A percentile compares a stretch with the other conserved stretches of the same genome.
These are phyloP conservation scores for Sipha flava DNA, from an alignment of 1,140 invertebrate species.

Conservation along the genomic window DNA sequence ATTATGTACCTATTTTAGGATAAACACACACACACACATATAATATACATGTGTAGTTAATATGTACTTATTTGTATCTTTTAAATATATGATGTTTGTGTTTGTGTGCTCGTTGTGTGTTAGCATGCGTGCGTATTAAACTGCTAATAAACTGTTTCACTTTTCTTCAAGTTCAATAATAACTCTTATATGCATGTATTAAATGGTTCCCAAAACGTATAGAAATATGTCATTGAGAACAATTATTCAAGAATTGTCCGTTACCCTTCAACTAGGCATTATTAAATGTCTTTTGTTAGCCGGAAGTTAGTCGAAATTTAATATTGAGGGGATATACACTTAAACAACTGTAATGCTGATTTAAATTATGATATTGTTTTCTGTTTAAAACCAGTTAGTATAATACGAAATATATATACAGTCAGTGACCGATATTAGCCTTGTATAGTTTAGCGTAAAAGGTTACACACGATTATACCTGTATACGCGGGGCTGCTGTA, in stretches of 20 bases:
- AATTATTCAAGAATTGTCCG: not conserved
- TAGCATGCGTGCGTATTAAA: not conserved
- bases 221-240: not conserved
- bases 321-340: not conserved
- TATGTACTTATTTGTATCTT: not conserved
- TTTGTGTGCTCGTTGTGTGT: not conserved
- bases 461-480: not conserved
- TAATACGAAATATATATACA: not conserved
- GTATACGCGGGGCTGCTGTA: not conserved
- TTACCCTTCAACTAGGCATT: not conserved
- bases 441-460: not conserved
- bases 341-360: not conserved
- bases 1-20: too few species aligned
- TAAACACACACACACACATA: too few species aligned
- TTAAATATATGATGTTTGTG: not conserved
- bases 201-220: not conserved
- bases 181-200: not conserved
- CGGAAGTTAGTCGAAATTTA: not conserved
- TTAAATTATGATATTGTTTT: conserved; percentile 11
- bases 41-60: too few species aligned
- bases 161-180: not conserved
- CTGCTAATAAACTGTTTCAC: not conserved
- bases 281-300: not conserved
- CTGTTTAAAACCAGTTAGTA: not conserved
- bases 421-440: conserved; percentile 22